Evolutionary conservation across 2,888 invertebrate genomes (phyloP).

Genomic region (Leptodirus hochenwartii): DNA sequence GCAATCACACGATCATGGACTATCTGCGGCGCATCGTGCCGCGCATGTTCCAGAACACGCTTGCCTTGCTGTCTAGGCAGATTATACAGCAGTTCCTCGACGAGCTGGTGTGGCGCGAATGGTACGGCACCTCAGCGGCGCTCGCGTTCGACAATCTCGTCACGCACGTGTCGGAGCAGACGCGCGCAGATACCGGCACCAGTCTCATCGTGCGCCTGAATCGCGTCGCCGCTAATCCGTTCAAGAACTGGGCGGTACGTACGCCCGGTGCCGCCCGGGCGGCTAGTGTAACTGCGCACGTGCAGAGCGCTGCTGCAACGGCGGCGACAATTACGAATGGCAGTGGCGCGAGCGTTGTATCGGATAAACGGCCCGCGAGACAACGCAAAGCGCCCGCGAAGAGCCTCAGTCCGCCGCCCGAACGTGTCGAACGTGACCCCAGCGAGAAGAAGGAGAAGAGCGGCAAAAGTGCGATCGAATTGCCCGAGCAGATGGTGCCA

Average conservation of each 20-base stretch:
- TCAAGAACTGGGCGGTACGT: slow-evolving; percentile 39
- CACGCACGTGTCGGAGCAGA: slow-evolving; percentile 61
- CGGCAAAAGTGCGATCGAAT: slow-evolving; percentile 19
- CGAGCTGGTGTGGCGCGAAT: slow-evolving; percentile 75
- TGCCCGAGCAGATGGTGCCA: slow-evolving; percentile 29
- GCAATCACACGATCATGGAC: slow-evolving; percentile 51
- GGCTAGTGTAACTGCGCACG: slow-evolving; percentile 6
- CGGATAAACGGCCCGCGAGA: slow-evolving; percentile 10
- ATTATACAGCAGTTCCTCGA: slow-evolving; percentile 84
- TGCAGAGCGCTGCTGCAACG: slow-evolving; percentile 14
- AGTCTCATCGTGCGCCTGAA: slow-evolving; percentile 42
- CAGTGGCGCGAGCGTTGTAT: neutral
- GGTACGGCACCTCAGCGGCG: slow-evolving; percentile 58
- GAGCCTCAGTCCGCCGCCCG: slow-evolving; percentile 14
- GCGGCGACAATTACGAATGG: slow-evolving; percentile 8
- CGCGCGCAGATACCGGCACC: slow-evolving; percentile 44
- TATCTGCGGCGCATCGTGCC: slow-evolving; percentile 72
- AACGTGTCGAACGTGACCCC: slow-evolving; percentile 25
- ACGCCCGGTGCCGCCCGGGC: slow-evolving; percentile 1
- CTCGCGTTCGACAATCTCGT: slow-evolving; percentile 70
- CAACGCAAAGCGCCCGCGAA: slow-evolving; percentile 17
- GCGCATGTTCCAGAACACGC: slow-evolving; percentile 77
- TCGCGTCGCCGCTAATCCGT: slow-evolving; percentile 49
- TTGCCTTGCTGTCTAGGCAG: slow-evolving; percentile 62
- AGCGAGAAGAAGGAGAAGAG: too few relatives aligned